These are phyloP conservation scores for Callithrix jacchus DNA, from an alignment of 2,113 vertebrate species.

Conservation along the genomic window DNA sequence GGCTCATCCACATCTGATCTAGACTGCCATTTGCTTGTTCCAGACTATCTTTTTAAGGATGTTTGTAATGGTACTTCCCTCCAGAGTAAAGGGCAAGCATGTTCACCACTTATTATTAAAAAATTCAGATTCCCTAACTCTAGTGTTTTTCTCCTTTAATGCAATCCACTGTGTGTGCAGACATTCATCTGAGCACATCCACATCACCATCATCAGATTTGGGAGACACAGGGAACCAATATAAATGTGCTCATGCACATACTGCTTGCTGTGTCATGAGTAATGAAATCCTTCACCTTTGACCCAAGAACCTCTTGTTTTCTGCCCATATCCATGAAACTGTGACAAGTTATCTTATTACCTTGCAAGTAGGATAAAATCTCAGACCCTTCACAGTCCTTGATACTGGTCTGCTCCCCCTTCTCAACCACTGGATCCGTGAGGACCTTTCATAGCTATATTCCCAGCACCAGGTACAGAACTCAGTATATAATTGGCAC, in stretches of 20 bases:
- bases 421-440: background rate
- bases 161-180: background rate
- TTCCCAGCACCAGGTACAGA: background rate
- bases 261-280: background rate
- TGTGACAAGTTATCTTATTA: slow-evolving; percentile 35
- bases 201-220: background rate
- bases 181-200: background rate
- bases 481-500: background rate
- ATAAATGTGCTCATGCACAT: background rate
- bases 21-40: background rate
- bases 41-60: background rate
- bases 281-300: slow-evolving; percentile 38
- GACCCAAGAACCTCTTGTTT: slow-evolving; percentile 27
- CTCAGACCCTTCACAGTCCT: background rate
- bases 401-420: background rate
- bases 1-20: background rate
- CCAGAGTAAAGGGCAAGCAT: slow-evolving; percentile 6
- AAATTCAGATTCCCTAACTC: slow-evolving; percentile 6
- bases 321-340: slow-evolving; percentile 25
- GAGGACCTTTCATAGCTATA: background rate
- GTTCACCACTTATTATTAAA: background rate
- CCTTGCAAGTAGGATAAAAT: slow-evolving; percentile 4
- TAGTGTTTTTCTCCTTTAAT: background rate
- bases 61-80: background rate
- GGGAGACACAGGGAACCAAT: background rate